Conservation (phyloP, 2,888 invertebrate genomes). For the Hydriomena furcata region DNA sequence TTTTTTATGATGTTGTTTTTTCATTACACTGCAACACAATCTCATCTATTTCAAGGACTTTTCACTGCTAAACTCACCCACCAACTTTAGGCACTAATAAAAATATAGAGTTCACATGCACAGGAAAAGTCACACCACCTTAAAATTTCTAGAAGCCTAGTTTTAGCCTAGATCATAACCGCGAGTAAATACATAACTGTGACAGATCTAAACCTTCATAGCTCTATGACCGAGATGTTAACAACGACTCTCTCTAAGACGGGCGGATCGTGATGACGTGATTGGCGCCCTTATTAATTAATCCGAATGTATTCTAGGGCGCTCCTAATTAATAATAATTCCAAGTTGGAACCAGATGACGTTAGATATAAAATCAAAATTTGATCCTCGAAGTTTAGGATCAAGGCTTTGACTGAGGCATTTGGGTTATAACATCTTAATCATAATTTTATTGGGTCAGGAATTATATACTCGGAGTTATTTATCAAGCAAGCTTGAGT, state of each 20-base stretch:
- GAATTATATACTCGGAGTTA: too few species aligned
- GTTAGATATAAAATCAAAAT: slow-evolving; percentile 60
- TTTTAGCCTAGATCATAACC: too few species aligned
- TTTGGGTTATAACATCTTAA: background rate
- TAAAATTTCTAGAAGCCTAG: too few species aligned
- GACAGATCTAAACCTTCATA: slow-evolving; percentile 38
- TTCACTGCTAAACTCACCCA: too few species aligned
- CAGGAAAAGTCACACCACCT: too few species aligned
- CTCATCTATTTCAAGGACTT: too few species aligned
- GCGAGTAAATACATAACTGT: too few species aligned
- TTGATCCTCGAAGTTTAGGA: slow-evolving; percentile 16
- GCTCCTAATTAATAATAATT: slow-evolving; percentile 82
- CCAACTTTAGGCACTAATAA: too few species aligned
- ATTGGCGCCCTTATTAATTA: slow-evolving; percentile 81
- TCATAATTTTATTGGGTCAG: background rate
- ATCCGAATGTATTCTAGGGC: slow-evolving; percentile 59
- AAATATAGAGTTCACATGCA: too few species aligned
- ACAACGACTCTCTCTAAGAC: slow-evolving; percentile 77
- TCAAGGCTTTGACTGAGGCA: background rate
- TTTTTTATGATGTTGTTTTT: too few species aligned
- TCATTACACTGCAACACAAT: too few species aligned
- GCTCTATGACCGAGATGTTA: slow-evolving; percentile 64
- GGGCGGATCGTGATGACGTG: slow-evolving; percentile 69
- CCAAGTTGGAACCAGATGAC: slow-evolving; percentile 74
- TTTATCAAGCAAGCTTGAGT: too few species aligned